phyloP scores from a whole-genome alignment of 2,113 vertebrate genomes.

The Otus sunia region DNA sequence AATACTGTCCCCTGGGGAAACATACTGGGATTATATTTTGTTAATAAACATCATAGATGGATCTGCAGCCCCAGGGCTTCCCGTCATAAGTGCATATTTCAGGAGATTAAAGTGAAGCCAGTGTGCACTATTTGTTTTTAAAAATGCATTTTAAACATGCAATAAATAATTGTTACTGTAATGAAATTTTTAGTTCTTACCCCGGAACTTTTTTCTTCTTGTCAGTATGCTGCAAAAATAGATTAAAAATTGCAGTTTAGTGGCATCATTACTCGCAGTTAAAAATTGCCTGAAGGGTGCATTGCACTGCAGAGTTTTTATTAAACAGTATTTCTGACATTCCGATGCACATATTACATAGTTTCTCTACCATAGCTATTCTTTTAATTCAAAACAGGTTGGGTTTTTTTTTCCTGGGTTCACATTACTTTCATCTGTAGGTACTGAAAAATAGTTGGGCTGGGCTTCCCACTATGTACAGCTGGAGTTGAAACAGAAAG shows the following conservation, averaged over 20 bases:
- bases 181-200: slow-evolving; percentile 67
- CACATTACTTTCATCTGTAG: not conserved
- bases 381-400: slow-evolving; percentile 23
- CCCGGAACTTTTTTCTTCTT: slow-evolving; percentile 40
- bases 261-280: not conserved
- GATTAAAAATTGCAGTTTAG: slow-evolving; percentile 34
- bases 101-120: slow-evolving; percentile 61
- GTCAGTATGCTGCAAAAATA: slow-evolving; percentile 56
- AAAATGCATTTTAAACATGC: slow-evolving; percentile 72
- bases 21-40: slow-evolving; percentile 59
- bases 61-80: slow-evolving; percentile 6
- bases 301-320: slow-evolving; percentile 17
- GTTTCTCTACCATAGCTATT: slow-evolving; percentile 9
- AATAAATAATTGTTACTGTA: slow-evolving; percentile 74
- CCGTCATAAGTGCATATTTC: slow-evolving; percentile 56
- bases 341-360: not conserved
- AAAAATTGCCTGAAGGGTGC: slow-evolving; percentile 1
- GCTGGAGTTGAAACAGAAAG: not conserved
- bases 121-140: slow-evolving; percentile 65
- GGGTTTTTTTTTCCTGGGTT: not conserved
- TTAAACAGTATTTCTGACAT: slow-evolving; percentile 48
- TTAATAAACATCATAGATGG: slow-evolving; percentile 52
- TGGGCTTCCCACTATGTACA: not conserved
- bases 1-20: slow-evolving; percentile 67
- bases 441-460: not conserved